These are phyloP conservation scores for Sardinella longiceps DNA, from an alignment of 2,797 vertebrate species.

Conservation along the genomic window DNA sequence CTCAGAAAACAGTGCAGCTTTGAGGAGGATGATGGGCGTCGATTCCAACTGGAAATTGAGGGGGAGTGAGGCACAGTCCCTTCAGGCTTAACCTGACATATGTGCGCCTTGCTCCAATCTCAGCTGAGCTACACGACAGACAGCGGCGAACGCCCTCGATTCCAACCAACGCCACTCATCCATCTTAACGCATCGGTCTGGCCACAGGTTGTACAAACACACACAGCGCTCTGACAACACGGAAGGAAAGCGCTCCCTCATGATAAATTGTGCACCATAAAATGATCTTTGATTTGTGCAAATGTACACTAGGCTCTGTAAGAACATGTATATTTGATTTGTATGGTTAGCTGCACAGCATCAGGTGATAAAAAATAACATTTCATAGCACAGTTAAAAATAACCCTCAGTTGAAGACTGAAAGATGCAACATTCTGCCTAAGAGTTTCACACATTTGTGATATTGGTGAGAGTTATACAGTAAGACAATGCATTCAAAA, in stretches of 20 bases:
- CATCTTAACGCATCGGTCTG: background rate
- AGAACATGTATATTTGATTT: background rate
- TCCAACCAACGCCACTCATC: background rate
- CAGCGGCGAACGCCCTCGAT: background rate
- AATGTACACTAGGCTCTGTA: background rate
- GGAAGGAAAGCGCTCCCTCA: background rate
- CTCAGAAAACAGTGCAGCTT: constrained; percentile 39
- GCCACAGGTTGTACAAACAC: background rate
- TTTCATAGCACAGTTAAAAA: background rate
- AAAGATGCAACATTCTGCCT: background rate
- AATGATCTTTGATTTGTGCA: background rate
- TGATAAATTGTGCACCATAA: background rate
- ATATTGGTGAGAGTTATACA: background rate
- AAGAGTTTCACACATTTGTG: background rate
- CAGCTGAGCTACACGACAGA: background rate
- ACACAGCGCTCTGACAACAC: background rate
- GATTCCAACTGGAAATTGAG: constrained; percentile 20
- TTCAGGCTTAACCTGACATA: constrained; percentile 42
- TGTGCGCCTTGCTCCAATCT: background rate
- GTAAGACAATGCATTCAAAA: background rate
- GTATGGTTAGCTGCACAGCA: background rate
- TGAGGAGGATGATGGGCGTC: background rate
- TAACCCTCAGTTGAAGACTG: background rate
- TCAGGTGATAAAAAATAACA: background rate
- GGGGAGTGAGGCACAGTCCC: constrained; percentile 24